phyloP scores from a whole-genome alignment of 2,797 vertebrate species.

The Neosalanx taihuensis region DNA sequence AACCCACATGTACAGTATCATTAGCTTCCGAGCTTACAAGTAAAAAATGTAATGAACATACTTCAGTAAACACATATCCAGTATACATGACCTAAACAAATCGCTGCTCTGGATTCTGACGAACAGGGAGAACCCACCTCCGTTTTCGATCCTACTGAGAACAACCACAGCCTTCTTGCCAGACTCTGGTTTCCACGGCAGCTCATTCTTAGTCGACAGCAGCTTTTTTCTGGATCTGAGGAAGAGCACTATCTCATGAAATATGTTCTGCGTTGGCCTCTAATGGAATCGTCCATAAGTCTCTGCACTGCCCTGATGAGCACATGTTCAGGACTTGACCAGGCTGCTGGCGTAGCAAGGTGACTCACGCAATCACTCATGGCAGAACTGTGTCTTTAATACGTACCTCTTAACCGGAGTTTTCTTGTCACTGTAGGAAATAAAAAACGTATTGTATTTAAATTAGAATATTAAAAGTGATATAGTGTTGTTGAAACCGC shows the following conservation, averaged over 20 bases:
- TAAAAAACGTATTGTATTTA: neutral
- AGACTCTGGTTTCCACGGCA: slow-evolving; percentile 55
- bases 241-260: slow-evolving; percentile 11
- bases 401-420: neutral
- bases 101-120: neutral
- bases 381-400: no score
- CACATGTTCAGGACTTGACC: neutral
- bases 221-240: slow-evolving; percentile 66
- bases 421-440: neutral
- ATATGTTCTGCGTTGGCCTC: neutral
- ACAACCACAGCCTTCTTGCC: slow-evolving; percentile 42
- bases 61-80: no score
- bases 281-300: neutral
- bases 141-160: slow-evolving; percentile 14
- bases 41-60: no score
- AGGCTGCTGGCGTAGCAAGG: neutral
- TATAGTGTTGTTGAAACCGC: no score
- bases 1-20: no score
- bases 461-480: no score
- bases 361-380: neutral
- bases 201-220: slow-evolving; percentile 35
- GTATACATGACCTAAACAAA: neutral
- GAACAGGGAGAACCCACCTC: slow-evolving; percentile 38
- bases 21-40: no score
- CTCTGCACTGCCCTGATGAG: neutral